These are phyloP conservation scores for Heterodera schachtii DNA, from an alignment of 1,140 invertebrate species.

Conservation along the genomic window DNA sequence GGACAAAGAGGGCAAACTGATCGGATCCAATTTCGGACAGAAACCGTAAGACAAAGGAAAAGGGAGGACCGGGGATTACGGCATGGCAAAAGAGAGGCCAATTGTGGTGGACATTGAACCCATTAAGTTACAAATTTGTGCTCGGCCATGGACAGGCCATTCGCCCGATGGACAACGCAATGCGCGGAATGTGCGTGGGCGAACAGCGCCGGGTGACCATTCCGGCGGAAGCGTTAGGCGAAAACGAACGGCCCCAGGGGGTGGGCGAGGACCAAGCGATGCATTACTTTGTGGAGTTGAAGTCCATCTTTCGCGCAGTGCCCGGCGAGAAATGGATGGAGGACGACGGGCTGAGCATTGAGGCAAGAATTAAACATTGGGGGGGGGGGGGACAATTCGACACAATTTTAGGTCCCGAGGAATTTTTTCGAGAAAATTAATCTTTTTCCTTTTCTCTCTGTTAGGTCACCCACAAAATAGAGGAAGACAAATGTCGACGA, in stretches of 20 bases:
- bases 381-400: no score
- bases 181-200: slow-evolving; percentile 52
- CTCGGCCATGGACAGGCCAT: slow-evolving; percentile 60
- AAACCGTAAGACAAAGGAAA: slow-evolving; percentile 36
- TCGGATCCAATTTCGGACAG: slow-evolving; percentile 56
- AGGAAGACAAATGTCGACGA: slow-evolving; percentile 33
- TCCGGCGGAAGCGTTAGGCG: slow-evolving; percentile 48
- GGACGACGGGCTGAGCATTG: slow-evolving; percentile 61
- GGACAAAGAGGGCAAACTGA: slow-evolving; percentile 58
- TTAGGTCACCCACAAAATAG: slow-evolving; percentile 50
- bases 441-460: background rate
- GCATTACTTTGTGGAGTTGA: slow-evolving; percentile 60
- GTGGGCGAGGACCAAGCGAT: slow-evolving; percentile 34
- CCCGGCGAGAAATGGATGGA: slow-evolving; percentile 61
- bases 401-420: background rate
- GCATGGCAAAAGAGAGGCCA: background rate
- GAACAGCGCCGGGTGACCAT: slow-evolving; percentile 58
- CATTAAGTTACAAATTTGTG: slow-evolving; percentile 54
- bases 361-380: slow-evolving; percentile 35
- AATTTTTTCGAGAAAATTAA: no score
- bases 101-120: background rate
- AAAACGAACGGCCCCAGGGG: slow-evolving; percentile 52
- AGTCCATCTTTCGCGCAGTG: slow-evolving; percentile 59
- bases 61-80: background rate
- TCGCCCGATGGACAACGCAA: slow-evolving; percentile 60